Evolutionary conservation across 2,797 vertebrate species (phyloP).

Genomic region (Babyrousa celebensis): DNA sequence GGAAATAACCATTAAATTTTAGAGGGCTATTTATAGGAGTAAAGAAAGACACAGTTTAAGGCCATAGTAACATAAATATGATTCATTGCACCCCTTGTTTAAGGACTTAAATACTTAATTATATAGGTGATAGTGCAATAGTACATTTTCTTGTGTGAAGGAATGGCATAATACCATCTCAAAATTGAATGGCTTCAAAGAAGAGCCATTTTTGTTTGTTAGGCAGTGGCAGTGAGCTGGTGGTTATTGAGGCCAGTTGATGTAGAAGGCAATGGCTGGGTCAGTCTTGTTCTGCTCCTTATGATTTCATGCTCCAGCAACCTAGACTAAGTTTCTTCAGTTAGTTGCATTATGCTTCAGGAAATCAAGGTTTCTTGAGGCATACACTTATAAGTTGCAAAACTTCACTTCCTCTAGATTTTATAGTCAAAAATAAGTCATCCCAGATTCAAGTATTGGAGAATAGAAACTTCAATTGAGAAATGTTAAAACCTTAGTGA

Average conservation of each 20-base stretch:
- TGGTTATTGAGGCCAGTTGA: not conserved
- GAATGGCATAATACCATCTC: too few relatives aligned
- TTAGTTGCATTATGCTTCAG: not conserved
- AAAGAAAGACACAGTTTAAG: constrained; percentile 24
- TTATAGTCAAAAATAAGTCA: not conserved
- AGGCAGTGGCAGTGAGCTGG: not conserved
- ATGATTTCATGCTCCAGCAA: not conserved
- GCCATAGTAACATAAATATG: not conserved
- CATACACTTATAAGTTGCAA: not conserved
- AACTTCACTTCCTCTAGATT: not conserved
- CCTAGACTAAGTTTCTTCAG: not conserved
- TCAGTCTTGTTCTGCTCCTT: not conserved
- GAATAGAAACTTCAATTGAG: not conserved
- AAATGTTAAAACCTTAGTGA: not conserved
- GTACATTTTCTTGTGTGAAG: not conserved
- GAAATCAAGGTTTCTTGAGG: not conserved
- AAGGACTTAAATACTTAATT: too few relatives aligned
- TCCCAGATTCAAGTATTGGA: not conserved
- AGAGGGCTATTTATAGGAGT: not conserved
- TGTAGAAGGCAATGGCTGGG: rapidly evolving
- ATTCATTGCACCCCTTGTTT: too few relatives aligned
- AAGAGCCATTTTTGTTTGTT: too few relatives aligned
- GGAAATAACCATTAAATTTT: not conserved
- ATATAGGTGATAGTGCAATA: not conserved
- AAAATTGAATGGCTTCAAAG: too few relatives aligned